Percentiles rank a stretch among this genome's conserved stretches.
phyloP scores from a whole-genome alignment of 2,113 vertebrate species.

The Chelonoidis abingdonii region DNA sequence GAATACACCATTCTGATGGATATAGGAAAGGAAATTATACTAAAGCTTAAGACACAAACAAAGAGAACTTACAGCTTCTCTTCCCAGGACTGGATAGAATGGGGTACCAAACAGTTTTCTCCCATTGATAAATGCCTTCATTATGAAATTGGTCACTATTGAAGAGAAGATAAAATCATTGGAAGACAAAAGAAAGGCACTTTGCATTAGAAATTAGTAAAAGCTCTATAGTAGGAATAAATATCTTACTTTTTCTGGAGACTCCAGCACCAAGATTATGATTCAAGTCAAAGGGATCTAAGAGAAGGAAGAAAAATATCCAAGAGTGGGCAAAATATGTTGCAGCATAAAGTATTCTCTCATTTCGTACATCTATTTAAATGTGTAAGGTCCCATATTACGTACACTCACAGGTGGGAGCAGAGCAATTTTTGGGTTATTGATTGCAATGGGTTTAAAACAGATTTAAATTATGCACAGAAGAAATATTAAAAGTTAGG shows the following conservation, averaged over 20 bases:
- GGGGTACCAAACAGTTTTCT: slow-evolving; percentile 96
- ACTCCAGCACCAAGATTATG: slow-evolving; percentile 99
- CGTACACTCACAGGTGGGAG: neutral
- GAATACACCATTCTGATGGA: neutral
- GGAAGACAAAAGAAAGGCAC: neutral
- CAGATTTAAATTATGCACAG: neutral
- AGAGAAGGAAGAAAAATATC: neutral
- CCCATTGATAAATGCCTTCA: slow-evolving; percentile 99
- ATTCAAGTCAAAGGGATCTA: slow-evolving; percentile 99
- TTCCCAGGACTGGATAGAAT: slow-evolving; percentile 89
- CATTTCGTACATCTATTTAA: neutral
- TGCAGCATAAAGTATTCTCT: neutral
- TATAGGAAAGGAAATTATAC: neutral
- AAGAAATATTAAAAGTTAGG: neutral
- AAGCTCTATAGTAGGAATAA: neutral
- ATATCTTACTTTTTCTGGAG: slow-evolving; percentile 95
- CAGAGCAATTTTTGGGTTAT: neutral
- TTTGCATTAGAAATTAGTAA: slow-evolving; percentile 8
- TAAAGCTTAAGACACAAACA: neutral
- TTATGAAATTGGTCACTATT: slow-evolving; percentile 99
- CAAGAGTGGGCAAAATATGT: neutral
- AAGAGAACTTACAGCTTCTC: slow-evolving; percentile 89
- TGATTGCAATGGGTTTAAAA: neutral
- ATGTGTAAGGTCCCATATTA: neutral
- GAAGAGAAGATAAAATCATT: slow-evolving; percentile 60